Evolutionary conservation across 2,113 vertebrate species (phyloP), one percentile per base, ranked within the genome.

Genomic region (Neolamprologus caudopunctatus): DNA sequence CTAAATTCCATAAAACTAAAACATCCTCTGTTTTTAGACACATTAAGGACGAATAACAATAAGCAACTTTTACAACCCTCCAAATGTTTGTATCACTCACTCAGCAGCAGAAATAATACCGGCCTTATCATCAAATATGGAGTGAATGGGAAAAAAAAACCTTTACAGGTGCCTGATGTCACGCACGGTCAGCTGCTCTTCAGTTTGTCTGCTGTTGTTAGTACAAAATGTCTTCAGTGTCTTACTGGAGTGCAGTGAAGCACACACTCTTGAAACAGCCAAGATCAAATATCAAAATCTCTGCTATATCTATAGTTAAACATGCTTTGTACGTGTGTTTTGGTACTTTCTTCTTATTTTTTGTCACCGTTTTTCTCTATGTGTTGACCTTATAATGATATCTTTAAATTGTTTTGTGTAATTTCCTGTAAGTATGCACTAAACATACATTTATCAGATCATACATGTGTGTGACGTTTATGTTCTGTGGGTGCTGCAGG

Each of bases 221-320:
- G 0, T 42, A 7, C 37, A 26, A 24, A 4, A 45, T 1, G 2
- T 1, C 21, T 73, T 71, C 21, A 26, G 4, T 7, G 58, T 47
- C 5, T 9, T 47, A 28, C 0, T 28, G 21, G 0, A 75, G 13
- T 28, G 40, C 42, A 16, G 24, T 11, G 42, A 75, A 17, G 21
- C 14, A 28, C 40, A 47, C 71, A 8, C 40, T 16, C 37, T 73
- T 45, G 14, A 73, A 73, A 47, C 6, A 47, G 24, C n/a, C n/a
- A 28, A 75, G 8, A 42, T 73, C 21, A 73, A 73, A 45, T 73
- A 71, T 73, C 8, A 6, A 42, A 26, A 26, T 4, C 11, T 45
- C 9, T 2, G 0, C n/a, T 71, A 6, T 4, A 45, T 45, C n/a
- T 42, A 16, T 45, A 26, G 0, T 42, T 45, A 71, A 24, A 0